Evolutionary conservation across 2,888 invertebrate genomes (phyloP), one percentile per base, ranked within the genome.

Genomic region (Nymphalis polychloros): DNA sequence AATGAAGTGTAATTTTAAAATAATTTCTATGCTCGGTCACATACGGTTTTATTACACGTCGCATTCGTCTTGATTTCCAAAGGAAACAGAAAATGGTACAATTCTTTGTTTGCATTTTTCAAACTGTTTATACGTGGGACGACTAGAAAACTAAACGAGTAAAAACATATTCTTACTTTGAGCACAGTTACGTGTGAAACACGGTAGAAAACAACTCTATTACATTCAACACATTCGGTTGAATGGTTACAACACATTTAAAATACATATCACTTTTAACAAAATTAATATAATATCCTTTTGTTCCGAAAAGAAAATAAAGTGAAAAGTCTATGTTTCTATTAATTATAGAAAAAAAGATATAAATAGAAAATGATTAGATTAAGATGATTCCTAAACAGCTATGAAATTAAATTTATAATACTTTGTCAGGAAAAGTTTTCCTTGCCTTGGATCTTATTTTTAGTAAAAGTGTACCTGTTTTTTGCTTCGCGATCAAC

Each of bases 161-260:
- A 50, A 59, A 57, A 50, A 64, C 23, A 41, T 50, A 23, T 59
- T 60, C 60, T 41, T 60, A 57, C 60, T 64, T 55, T 68, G 68
- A 53, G 61, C 61, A 31, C 61, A 57, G 60, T 27, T 60, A 60
- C 35, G 64, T 35, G 49, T 35, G 17, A 48, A 68, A 68, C 55
- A 46, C 48, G 31, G 35, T 64, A 48, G 41, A 35, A 52, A 64
- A 68, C 64, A 57, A 64, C 49, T 68, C 46, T 64, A 35, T 62
- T 61, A 61, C 41, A 50, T 61, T 55, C 53, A 41, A 41, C 50
- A 47, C 47, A 59, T 47, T 1, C 35, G 41, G 13, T 57, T 41
- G 27, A 31, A 31, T 31, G 6, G 27, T 31, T 20, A 59, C 13
- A 59, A 48, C 59, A 50, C 41, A 17, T 41, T 13, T 23, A 10